Evolutionary conservation across 2,113 vertebrate genomes (phyloP).

Genomic region (Tachysurus vachellii): DNA sequence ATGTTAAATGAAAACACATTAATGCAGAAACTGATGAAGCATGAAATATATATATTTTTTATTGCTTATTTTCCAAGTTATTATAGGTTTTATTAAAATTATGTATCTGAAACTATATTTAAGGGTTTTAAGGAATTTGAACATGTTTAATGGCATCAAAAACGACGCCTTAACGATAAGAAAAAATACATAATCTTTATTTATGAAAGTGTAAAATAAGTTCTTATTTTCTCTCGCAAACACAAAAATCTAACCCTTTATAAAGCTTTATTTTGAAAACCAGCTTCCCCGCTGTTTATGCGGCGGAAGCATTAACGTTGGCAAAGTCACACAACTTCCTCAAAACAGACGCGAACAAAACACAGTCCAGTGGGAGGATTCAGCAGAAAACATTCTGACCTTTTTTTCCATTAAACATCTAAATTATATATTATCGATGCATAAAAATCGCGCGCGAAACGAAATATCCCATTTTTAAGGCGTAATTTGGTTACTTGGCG

Average conservation of each 20-base stretch:
- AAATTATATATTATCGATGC: not conserved
- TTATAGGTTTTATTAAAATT: not conserved
- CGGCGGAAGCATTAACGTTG: not conserved
- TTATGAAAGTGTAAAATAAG: not conserved
- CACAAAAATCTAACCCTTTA: not conserved
- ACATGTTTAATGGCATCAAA: too few species aligned
- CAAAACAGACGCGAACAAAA: not conserved
- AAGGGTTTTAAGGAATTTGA: too few species aligned
- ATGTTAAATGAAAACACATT: not conserved
- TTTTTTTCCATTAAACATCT: not conserved
- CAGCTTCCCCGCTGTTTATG: accelerated
- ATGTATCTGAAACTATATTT: too few species aligned
- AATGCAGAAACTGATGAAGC: not conserved
- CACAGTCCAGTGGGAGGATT: not conserved
- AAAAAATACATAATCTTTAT: too few species aligned
- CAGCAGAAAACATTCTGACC: not conserved
- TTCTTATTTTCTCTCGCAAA: not conserved
- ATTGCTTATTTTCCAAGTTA: too few species aligned
- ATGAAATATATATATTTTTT: too few species aligned
- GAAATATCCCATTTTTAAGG: not conserved
- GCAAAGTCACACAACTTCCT: not conserved
- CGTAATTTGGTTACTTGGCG: not conserved
- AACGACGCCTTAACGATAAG: too few species aligned
- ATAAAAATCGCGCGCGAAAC: not conserved
- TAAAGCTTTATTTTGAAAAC: slow-evolving; percentile 23